phyloP scores from a whole-genome alignment of 2,797 vertebrate genomes.

The Helostoma temminkii region DNA sequence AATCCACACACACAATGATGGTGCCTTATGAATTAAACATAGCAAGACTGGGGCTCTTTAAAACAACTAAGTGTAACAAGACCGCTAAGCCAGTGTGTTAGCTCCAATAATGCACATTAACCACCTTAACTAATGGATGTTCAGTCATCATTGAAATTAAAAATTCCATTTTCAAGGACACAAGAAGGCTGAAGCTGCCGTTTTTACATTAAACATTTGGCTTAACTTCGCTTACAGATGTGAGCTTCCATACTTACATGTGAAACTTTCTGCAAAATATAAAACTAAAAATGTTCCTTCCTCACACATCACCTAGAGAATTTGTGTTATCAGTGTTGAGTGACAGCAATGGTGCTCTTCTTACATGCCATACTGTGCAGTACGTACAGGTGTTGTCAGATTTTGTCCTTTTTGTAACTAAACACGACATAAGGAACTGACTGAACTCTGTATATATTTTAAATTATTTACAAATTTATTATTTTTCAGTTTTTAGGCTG shows the following conservation, averaged over 20 bases:
- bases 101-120: conserved; percentile 24
- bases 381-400: too few relatives aligned
- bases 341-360: neutral
- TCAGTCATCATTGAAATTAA: neutral
- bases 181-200: neutral
- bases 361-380: neutral
- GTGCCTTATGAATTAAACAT: conserved; percentile 65
- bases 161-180: neutral
- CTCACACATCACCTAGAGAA: neutral
- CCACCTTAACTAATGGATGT: conserved; percentile 11
- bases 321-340: neutral
- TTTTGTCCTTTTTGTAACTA: too few relatives aligned
- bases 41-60: conserved; percentile 17
- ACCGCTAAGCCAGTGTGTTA: conserved; percentile 10
- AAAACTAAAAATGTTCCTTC: neutral
- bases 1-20: conserved; percentile 46
- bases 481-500: too few relatives aligned
- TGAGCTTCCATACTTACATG: neutral
- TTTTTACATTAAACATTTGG: neutral
- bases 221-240: neutral
- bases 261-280: too few relatives aligned
- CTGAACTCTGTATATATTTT: too few relatives aligned
- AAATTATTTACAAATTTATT: too few relatives aligned
- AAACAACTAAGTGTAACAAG: conserved; percentile 17
- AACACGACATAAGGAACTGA: too few relatives aligned